Evolutionary conservation across 64 coral and sea anemone genomes (phyloP), one percentile per base, ranked within the genome.

Genomic region (Porites australiensis): DNA sequence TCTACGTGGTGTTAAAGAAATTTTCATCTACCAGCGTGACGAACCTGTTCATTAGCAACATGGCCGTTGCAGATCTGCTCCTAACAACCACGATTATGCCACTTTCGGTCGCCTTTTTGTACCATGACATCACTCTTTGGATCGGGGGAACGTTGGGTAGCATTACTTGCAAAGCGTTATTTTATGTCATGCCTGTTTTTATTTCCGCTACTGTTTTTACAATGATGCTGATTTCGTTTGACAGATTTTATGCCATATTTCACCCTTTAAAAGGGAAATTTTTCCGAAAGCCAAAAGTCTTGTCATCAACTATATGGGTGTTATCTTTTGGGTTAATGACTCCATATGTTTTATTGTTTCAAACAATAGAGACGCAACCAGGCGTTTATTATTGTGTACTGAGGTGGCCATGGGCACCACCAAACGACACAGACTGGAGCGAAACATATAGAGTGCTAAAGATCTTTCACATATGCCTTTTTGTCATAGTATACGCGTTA

Each of bases 21-120:
- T 83, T 60, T 19, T 64, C 79, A 27, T 48, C 58, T 8, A 8
- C 23, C 5, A 83, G 60, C 15, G 19, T 83, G 3, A 65, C 59
- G 3, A 83, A 65, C 79, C 22, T 83, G 3, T 83, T 83, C 13
- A 83, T 83, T 44, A 59, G 59, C 27, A 83, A 83, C 9, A 83
- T 83, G 92, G 86, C 85, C 27, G 43, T 20, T 51, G 92, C 92
- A n/a, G 92, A 93, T 20, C 85, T 93, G 52, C 71, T 93, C 1
- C 57, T 93, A 4, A 52, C 92, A 5, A 8, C 73, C 12, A 70
- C 88, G 9, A 44, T 72, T 50, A 82, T 93, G 92, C 92, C 92
- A 1, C 89, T 73, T 68, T 87, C 78, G 45, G 79, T 79, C 43
- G 52, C 64, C 4, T 93, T 50, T 63, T 63, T 93, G 37, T 88